phyloP scores from a whole-genome alignment of 2,888 invertebrate species.

The Oxycera nigricornis region DNA sequence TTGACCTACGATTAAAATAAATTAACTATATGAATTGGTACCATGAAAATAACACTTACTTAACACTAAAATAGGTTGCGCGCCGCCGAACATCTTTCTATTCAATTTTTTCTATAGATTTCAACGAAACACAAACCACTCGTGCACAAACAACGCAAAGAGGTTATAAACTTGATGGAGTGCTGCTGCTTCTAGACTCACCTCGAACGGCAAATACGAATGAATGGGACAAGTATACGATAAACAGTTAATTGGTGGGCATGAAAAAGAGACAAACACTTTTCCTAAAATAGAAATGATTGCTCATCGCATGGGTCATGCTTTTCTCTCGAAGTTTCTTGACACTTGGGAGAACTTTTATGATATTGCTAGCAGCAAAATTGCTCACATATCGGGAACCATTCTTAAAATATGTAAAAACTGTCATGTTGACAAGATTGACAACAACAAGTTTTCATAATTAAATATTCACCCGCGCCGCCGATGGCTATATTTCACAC shows the following conservation, averaged over 20 bases:
- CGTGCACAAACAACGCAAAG: constrained; percentile 35
- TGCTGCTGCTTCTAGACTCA: not conserved
- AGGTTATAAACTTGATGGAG: constrained; percentile 14
- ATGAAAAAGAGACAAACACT: constrained; percentile 5
- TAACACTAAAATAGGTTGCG: constrained; percentile 86
- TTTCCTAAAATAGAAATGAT: not conserved
- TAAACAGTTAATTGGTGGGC: not conserved
- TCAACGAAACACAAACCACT: not conserved
- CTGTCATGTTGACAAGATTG: too few relatives aligned
- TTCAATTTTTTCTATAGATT: constrained; percentile 6
- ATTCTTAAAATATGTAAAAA: not conserved
- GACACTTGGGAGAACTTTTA: not conserved
- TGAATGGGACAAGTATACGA: not conserved
- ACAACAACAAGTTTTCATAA: too few relatives aligned
- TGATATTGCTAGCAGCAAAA: not conserved
- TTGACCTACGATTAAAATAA: constrained; percentile 77
- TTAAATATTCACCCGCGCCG: not conserved
- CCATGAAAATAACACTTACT: constrained; percentile 71
- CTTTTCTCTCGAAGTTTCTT: constrained; percentile 37
- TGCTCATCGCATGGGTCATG: constrained; percentile 18
- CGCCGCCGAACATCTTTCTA: constrained; percentile 65
- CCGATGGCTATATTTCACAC: not conserved
- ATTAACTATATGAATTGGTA: constrained; percentile 42
- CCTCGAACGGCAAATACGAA: too few relatives aligned
- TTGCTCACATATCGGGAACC: not conserved